Evolutionary conservation across 1,140 invertebrate genomes (phyloP).

Genomic region (Cyphomyrmex costatus): DNA sequence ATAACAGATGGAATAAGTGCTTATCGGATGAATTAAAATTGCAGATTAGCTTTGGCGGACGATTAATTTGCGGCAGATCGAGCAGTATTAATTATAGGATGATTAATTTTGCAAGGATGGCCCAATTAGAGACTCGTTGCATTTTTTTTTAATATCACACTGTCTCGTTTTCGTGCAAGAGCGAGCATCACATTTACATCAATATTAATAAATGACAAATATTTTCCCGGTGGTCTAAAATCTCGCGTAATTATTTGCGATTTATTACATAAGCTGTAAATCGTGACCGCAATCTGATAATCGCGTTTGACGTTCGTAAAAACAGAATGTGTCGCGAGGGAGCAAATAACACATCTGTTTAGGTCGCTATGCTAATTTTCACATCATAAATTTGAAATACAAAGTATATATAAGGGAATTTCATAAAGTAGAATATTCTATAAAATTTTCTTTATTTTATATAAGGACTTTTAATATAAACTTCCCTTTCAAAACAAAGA

Average conservation of each 20-base stretch:
- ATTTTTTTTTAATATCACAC: slow-evolving; percentile 33
- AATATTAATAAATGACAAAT: slow-evolving; percentile 61
- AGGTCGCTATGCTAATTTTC: slow-evolving; percentile 20
- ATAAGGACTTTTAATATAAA: not conserved
- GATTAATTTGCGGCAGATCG: slow-evolving; percentile 39
- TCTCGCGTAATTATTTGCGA: slow-evolving; percentile 51
- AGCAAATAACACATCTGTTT: slow-evolving; percentile 14
- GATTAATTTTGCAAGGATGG: slow-evolving; percentile 57
- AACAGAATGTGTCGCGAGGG: slow-evolving; percentile 25
- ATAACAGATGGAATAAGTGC: slow-evolving; percentile 2
- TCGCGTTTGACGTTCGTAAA: slow-evolving; percentile 38
- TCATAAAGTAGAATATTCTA: not conserved
- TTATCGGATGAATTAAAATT: slow-evolving; percentile 8
- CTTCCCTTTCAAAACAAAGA: not conserved
- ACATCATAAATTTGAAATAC: slow-evolving; percentile 12
- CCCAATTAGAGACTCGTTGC: not conserved
- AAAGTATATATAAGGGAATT: not conserved
- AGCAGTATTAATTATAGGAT: slow-evolving; percentile 43
- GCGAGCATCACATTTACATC: slow-evolving; percentile 29
- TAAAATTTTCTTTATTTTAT: not conserved
- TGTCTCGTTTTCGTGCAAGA: not conserved
- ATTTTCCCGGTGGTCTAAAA: slow-evolving; percentile 23
- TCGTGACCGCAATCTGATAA: slow-evolving; percentile 7
- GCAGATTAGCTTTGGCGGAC: not conserved
- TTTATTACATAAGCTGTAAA: slow-evolving; percentile 49